Evolutionary conservation across 2,797 vertebrate genomes (phyloP), one percentile per base, ranked within the genome.

Genomic region (Brachymystax lenok): DNA sequence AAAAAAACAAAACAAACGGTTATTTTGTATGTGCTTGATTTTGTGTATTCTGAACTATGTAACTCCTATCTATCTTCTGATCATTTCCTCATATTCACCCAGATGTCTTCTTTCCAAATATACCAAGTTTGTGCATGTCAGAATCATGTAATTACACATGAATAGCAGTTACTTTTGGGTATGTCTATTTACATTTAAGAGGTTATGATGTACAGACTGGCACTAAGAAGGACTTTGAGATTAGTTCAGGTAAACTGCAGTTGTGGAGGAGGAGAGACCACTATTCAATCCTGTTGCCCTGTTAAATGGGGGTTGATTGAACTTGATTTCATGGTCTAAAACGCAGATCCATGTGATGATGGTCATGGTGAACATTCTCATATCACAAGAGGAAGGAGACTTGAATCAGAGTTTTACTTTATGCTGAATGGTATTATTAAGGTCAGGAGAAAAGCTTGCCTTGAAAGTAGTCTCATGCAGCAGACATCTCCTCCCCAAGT

Each of bases 141-240:
- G 33, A 35, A 35, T 35, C 33, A 35, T 1, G 33, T 35, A 35
- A 35, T 35, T 35, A 35, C 33, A 35, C 33, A 35, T 35, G 6
- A 35, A 35, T 35, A 35, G 6, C 33, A 35, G 33, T 35, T 35
- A 35, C 33, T 7, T 35, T 35, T 35, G 33, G 33, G 1, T 35
- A 7, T 35, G 33, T 35, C 33, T 35, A 6, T 35, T 35, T 35
- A 35, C 33, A 35, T 35, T 35, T 35, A 35, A 35, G 33, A 7
- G 95, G 97, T 8, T 96, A 95, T 10, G 88, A 93, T 69, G 68
- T 97, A 69, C 93, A 88, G 83, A 91, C 87, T 5, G 94, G 96
- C 46, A 99, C 97, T 1, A 98, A 97, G 89, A 98, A 97, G 79
- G 96, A 99, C 86, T 99, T 99, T 91, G 97, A 99, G 83, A 88